Conservation (phyloP, 2,797 vertebrate species). For the Argyrosomus regius region DNA sequence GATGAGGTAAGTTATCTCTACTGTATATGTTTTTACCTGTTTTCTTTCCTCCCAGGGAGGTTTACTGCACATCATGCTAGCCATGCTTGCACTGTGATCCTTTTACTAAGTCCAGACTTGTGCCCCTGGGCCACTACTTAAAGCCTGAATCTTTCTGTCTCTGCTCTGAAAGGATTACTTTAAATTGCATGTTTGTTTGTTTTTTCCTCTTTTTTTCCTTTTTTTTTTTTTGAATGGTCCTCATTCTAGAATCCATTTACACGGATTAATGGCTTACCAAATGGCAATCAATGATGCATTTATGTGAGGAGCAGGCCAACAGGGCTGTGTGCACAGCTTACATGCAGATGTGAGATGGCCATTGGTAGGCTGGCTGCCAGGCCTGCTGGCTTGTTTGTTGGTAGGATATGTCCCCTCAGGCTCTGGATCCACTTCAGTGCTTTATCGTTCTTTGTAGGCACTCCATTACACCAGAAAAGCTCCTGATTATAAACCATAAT, state of each 20-base stretch:
- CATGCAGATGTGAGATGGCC: slow-evolving; percentile 78
- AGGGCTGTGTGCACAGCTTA: slow-evolving; percentile 81
- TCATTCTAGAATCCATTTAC: slow-evolving; percentile 87
- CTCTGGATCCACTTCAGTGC: slow-evolving; percentile 78
- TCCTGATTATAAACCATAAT: slow-evolving; percentile 81
- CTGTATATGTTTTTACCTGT: slow-evolving; percentile 47
- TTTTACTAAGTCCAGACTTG: slow-evolving; percentile 73
- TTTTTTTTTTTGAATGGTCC: slow-evolving; percentile 82
- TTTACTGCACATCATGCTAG: slow-evolving; percentile 54
- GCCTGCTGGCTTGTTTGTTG: slow-evolving; percentile 75
- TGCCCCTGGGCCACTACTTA: slow-evolving; percentile 73
- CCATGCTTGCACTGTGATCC: slow-evolving; percentile 55
- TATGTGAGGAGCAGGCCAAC: slow-evolving; percentile 79
- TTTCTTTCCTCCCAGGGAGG: slow-evolving; percentile 48
- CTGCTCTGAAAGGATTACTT: slow-evolving; percentile 83
- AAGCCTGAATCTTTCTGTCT: slow-evolving; percentile 77
- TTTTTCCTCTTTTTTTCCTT: slow-evolving; percentile 50
- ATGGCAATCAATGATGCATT: slow-evolving; percentile 88
- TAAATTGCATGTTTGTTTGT: slow-evolving; percentile 75
- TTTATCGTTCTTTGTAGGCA: slow-evolving; percentile 81
- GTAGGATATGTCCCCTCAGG: slow-evolving; percentile 77
- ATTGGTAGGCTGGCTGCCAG: slow-evolving; percentile 78
- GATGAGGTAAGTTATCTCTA: slow-evolving; percentile 92
- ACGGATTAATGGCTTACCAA: slow-evolving; percentile 88
- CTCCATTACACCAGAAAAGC: slow-evolving; percentile 82